Evolutionary conservation across 2,113 vertebrate species (phyloP).

Genomic region (Chlorodrepanis virens): DNA sequence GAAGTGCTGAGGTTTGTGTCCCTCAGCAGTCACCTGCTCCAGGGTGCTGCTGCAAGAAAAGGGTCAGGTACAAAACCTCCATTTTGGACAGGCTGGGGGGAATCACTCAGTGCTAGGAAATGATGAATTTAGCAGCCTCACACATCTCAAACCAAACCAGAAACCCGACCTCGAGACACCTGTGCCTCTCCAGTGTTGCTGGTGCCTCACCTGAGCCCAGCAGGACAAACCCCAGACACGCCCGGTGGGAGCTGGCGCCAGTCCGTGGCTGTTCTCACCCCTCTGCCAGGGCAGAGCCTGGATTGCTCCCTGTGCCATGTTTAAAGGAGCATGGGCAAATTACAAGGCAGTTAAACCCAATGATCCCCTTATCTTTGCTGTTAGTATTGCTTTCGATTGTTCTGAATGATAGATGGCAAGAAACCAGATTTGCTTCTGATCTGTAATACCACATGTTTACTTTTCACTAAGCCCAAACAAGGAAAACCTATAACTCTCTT

Average conservation of each 20-base stretch:
- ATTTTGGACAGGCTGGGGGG: neutral
- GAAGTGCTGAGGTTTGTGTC: neutral
- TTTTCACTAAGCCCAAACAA: neutral
- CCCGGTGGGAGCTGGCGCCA: neutral
- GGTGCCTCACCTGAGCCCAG: neutral
- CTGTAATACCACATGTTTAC: neutral
- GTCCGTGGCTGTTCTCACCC: fast-evolving
- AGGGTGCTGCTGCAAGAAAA: neutral
- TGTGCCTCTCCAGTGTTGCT: neutral
- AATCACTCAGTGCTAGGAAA: neutral
- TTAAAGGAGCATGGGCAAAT: neutral
- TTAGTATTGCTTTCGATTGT: neutral
- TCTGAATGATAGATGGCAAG: neutral
- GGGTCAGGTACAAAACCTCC: neutral
- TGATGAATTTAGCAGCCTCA: neutral
- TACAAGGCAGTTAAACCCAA: neutral
- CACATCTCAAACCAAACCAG: neutral
- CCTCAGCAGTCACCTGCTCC: neutral
- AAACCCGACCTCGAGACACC: neutral
- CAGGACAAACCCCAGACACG: neutral
- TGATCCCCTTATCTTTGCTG: neutral
- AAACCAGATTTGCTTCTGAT: neutral
- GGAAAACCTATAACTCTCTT: neutral
- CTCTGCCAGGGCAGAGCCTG: neutral
- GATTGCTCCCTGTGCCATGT: neutral